These are phyloP conservation scores for Acrobasis consociella DNA, from an alignment of 2,888 invertebrate genomes.

Conservation along the genomic window DNA sequence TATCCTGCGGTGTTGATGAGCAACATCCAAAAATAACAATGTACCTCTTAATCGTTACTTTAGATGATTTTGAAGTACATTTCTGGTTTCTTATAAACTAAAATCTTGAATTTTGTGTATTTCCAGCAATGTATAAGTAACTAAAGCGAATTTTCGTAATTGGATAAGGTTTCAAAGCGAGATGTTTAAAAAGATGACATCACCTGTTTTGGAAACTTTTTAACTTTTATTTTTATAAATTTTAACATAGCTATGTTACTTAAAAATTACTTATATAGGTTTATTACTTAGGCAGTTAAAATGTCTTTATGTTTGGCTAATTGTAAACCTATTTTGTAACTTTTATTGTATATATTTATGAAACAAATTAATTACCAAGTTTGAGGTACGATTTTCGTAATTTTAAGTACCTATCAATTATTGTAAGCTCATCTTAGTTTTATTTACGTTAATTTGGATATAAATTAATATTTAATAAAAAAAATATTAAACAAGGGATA, in stretches of 20 bases:
- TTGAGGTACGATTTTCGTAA: not conserved
- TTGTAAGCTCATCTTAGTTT: too few relatives aligned
- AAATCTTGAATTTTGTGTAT: not conserved
- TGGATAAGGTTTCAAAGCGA: not conserved
- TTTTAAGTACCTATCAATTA: not conserved
- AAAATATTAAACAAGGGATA: too few relatives aligned
- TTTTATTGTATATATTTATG: not conserved
- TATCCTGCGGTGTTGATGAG: conserved; percentile 3
- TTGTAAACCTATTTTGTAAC: not conserved
- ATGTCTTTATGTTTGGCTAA: not conserved
- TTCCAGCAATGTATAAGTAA: not conserved
- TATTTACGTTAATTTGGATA: too few relatives aligned
- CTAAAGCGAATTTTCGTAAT: not conserved
- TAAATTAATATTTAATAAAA: too few relatives aligned
- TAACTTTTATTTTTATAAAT: conserved; percentile 13
- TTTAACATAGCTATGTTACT: conserved; percentile 7
- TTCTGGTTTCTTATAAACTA: not conserved
- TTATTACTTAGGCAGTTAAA: not conserved
- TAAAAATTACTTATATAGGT: not conserved
- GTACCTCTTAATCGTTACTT: not conserved
- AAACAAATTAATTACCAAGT: not conserved
- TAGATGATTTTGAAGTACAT: not conserved
- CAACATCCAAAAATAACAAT: not conserved
- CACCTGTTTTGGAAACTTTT: conserved; percentile 36
- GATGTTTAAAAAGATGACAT: conserved; percentile 38